Evolutionary conservation across 2,113 vertebrate genomes (phyloP), one percentile per base, ranked within the genome.

Genomic region (Toxotes jaculatrix): DNA sequence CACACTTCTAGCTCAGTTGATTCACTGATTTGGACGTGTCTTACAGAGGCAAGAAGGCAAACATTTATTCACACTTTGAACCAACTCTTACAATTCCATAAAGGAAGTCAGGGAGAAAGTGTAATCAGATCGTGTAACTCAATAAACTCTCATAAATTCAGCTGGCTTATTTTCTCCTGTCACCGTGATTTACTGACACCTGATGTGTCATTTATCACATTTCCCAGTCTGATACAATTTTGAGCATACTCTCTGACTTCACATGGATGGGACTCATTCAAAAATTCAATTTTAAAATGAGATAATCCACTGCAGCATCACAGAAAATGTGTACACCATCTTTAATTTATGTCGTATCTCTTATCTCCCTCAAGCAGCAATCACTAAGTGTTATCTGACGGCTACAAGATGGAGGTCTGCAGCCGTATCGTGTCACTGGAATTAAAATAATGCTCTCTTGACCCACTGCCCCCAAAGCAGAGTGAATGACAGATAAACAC

Each of bases 1-100:
- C 83, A 87, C 90, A 88, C 64, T 76, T 74, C 75, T 60, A 86
- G 63, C 69, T 68, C 78, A 38, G 74, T 66, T 84, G 82, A 89
- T 89, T 91, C 86, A 88, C 73, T n/a, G 79, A 66, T 88, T 75
- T 72, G 56, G 79, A 92, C 78, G 79, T 82, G 84, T 92, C 84
- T 84, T 88, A 70, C 17, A 21, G 34, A 74, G 75, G 74, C 49
- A 68, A 85, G 31, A 92, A 89, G 80, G 79, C 85, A 91, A 93
- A 92, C 87, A 84, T 88, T 92, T 89, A 89, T 90, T 88, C 77
- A 87, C 82, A 77, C 88, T 87, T 70, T 79, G 69, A 91, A 89
- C 74, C 67, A 10, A 57, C 67, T 84, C 74, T 83, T 73, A 49
- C 75, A 84, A 74, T 10, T 51, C 31, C 59, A 70, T 69, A 70